phyloP scores from a whole-genome alignment of 2,113 vertebrate genomes.

The Otolemur garnettii region DNA sequence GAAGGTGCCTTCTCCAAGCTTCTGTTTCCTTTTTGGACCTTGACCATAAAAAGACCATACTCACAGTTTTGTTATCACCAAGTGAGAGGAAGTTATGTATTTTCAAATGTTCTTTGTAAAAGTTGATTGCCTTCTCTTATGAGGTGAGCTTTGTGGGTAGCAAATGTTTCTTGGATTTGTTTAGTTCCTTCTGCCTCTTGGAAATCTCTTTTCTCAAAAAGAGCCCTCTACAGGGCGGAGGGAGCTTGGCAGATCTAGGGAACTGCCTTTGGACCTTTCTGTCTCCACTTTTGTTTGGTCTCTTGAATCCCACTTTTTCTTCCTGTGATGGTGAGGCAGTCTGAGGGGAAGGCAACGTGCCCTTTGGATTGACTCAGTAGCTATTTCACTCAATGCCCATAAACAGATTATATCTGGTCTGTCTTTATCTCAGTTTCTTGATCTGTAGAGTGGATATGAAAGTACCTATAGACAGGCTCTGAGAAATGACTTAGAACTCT shows the following conservation, averaged over 20 bases:
- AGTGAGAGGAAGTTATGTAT: neutral
- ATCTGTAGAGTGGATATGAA: neutral
- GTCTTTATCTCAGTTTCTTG: neutral
- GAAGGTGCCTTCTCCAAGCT: neutral
- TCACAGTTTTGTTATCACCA: neutral
- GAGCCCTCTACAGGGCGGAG: neutral
- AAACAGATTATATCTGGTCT: neutral
- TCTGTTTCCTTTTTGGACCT: constrained; percentile 67
- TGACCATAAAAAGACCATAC: neutral
- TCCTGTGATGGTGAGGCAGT: neutral
- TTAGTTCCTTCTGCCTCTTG: neutral
- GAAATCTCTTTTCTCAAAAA: constrained; percentile 4
- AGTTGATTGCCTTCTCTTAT: neutral
- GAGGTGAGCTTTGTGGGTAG: neutral
- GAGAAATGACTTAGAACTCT: neutral
- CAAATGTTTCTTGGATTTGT: neutral
- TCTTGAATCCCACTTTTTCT: neutral
- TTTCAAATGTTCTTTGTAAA: neutral
- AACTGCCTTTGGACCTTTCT: neutral
- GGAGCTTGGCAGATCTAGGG: neutral
- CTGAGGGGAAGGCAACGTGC: neutral
- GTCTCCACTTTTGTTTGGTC: neutral
- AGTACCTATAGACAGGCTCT: neutral
- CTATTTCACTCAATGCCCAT: neutral
- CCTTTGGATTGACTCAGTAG: neutral